Evolutionary conservation across 2,113 vertebrate species (phyloP).

Genomic region (Chinchilla lanigera): DNA sequence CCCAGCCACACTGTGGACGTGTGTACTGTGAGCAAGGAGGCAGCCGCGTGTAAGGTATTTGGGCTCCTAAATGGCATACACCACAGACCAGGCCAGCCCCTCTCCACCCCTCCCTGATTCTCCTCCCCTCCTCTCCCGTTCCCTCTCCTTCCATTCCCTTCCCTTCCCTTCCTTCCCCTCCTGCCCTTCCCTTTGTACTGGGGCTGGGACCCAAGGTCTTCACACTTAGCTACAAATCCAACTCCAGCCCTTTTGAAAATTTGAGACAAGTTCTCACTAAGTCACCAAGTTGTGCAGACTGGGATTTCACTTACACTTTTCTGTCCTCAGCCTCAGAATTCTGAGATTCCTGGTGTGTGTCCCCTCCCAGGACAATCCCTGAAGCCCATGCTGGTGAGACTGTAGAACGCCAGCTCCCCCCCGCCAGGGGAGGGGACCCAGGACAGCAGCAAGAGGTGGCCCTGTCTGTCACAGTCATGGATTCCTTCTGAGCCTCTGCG

Average conservation of each 20-base stretch:
- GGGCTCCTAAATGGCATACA: no score
- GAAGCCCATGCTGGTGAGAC: rapidly evolving
- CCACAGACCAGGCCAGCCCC: neutral
- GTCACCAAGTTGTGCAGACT: neutral
- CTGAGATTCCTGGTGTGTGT: neutral
- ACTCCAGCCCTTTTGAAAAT: neutral
- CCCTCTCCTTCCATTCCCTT: neutral
- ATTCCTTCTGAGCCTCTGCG: neutral
- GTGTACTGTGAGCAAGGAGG: no score
- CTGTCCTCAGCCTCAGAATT: neutral
- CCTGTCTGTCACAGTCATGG: neutral
- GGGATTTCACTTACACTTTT: neutral
- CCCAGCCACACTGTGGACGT: neutral
- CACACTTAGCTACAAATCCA: neutral
- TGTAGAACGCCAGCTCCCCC: neutral
- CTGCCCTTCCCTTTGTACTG: neutral
- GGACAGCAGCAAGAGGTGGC: neutral
- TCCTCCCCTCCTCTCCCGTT: no score
- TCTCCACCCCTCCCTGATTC: no score
- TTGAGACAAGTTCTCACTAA: neutral
- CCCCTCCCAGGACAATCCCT: neutral
- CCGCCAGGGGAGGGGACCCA: rapidly evolving
- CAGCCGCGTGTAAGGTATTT: rapidly evolving
- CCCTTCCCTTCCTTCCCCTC: neutral
- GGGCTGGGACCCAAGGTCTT: neutral